Evolutionary conservation across 2,888 invertebrate genomes (phyloP).

Genomic region (Apamea monoglypha): DNA sequence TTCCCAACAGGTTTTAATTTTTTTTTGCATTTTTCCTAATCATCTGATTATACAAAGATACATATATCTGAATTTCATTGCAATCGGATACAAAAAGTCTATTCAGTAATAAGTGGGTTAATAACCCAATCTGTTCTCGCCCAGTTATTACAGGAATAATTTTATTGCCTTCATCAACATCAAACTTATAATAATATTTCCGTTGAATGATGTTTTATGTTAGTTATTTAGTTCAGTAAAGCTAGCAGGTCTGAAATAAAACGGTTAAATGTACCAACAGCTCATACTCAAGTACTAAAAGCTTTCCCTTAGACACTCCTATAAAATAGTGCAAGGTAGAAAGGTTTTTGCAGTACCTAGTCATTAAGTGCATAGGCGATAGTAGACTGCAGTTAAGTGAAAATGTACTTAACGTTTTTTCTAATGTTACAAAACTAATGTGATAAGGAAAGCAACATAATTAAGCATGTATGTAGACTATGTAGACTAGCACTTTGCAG

Average conservation of each 20-base stretch:
- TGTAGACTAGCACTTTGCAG: not conserved
- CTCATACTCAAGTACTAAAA: conserved; percentile 32
- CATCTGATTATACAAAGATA: too few relatives aligned
- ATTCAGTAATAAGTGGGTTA: too few relatives aligned
- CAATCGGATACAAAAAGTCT: too few relatives aligned
- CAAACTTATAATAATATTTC: conserved; percentile 10
- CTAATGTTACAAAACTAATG: not conserved
- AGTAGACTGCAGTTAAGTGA: too few relatives aligned
- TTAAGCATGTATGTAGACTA: too few relatives aligned
- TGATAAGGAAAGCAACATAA: not conserved
- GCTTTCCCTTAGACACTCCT: conserved; percentile 12
- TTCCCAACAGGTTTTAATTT: too few relatives aligned
- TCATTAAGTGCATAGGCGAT: conserved; percentile 16
- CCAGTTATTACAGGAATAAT: conserved; percentile 29
- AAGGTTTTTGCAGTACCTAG: conserved; percentile 12
- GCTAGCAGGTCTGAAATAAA: conserved; percentile 26
- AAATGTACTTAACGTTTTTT: too few relatives aligned
- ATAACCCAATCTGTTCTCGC: conserved; percentile 18
- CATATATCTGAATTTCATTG: too few relatives aligned
- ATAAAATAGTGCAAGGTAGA: conserved; percentile 3
- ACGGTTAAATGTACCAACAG: conserved; percentile 24
- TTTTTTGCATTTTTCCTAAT: too few relatives aligned
- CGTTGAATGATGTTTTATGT: conserved; percentile 11
- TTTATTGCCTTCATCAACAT: conserved; percentile 37
- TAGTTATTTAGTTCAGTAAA: conserved; percentile 19